Percentiles rank a stretch among this genome's conserved stretches.
These are phyloP conservation scores for Kryphioiulus occultus DNA, from an alignment of 2,888 invertebrate genomes.

Conservation along the genomic window DNA sequence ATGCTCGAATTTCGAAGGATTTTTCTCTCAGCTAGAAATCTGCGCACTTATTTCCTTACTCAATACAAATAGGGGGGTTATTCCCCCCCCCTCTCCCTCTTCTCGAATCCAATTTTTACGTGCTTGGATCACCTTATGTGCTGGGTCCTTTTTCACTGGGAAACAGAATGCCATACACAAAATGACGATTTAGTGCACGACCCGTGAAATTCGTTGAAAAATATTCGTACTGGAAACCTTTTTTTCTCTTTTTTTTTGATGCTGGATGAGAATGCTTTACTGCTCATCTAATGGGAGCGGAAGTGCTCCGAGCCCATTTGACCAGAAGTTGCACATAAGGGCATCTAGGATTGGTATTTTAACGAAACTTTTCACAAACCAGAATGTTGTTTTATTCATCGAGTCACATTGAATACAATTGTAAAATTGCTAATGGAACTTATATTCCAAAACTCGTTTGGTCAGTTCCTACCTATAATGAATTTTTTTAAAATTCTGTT, in stretches of 20 bases:
- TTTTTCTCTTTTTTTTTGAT: background rate
- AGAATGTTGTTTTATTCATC: no score
- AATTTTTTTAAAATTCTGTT: no score
- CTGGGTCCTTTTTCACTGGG: background rate
- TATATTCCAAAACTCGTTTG: no score
- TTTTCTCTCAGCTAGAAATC: background rate
- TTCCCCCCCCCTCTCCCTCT: no score
- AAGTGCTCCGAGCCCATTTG: background rate
- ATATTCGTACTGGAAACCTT: background rate
- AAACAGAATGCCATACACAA: background rate
- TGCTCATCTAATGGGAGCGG: background rate
- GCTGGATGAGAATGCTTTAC: background rate
- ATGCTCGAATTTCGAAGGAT: slow-evolving; percentile 1
- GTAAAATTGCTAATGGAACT: no score
- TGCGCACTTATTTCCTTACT: background rate
- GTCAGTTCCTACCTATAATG: no score
- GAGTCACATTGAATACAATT: no score
- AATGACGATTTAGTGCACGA: background rate
- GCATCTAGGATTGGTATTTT: no score
- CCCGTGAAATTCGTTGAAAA: background rate
- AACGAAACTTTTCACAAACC: no score
- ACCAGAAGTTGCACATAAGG: no score
- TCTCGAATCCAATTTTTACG: slow-evolving; percentile 14
- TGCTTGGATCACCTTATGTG: background rate
- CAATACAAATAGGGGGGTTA: background rate